These are phyloP conservation scores for Prionailurus viverrinus DNA, from an alignment of 2,113 vertebrate genomes.

Conservation along the genomic window DNA sequence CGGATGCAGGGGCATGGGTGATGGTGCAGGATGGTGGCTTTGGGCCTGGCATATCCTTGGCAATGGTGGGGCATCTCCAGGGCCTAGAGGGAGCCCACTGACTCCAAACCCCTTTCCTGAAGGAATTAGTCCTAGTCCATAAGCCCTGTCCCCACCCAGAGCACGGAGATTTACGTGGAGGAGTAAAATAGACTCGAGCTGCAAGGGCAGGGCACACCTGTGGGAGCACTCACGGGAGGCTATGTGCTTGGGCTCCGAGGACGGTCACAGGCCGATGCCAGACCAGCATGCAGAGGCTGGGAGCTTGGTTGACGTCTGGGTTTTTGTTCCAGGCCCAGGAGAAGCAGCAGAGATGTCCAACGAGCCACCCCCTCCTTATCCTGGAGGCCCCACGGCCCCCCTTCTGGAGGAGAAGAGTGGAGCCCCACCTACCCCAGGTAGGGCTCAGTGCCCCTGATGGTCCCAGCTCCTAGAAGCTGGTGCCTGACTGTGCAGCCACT, in stretches of 20 bases:
- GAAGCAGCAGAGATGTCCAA: slow-evolving; percentile 91
- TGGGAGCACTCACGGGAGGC: background rate
- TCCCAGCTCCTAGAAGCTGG: background rate
- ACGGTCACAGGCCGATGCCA: background rate
- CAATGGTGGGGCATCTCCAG: background rate
- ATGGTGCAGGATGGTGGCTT: background rate
- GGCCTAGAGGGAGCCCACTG: background rate
- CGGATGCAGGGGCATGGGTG: background rate
- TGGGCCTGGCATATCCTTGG: background rate
- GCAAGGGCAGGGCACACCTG: background rate
- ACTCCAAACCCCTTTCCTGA: background rate
- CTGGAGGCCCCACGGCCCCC: slow-evolving; percentile 94
- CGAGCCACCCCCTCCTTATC: slow-evolving; percentile 97
- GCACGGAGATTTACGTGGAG: background rate
- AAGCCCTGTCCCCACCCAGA: background rate
- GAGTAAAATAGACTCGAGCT: background rate
- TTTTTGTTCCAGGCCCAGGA: slow-evolving; percentile 75
- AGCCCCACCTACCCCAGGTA: slow-evolving; percentile 90
- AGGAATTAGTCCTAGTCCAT: background rate
- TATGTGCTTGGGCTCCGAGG: background rate
- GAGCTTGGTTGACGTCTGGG: background rate
- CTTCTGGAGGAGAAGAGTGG: slow-evolving; percentile 95
- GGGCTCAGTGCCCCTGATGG: background rate
- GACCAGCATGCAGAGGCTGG: background rate
- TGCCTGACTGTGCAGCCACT: background rate